A percentile compares a stretch with the other conserved stretches of the same genome.
Conservation (phyloP, 2,888 invertebrate genomes). For the Antheraea assamensis region DNA sequence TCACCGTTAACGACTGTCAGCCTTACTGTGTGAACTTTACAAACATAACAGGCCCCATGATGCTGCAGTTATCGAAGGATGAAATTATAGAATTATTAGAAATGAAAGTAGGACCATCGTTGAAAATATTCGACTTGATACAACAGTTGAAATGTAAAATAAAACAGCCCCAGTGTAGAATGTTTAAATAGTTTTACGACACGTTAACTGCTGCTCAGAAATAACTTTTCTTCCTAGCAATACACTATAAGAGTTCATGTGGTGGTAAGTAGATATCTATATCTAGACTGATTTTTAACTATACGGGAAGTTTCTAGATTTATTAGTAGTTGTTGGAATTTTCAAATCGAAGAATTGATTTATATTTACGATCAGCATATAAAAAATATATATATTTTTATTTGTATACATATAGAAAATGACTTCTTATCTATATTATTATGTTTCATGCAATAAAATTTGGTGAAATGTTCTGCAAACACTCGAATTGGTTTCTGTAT, state of each 20-base stretch:
- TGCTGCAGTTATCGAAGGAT: conserved; percentile 92
- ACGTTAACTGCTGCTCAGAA: conserved; percentile 12
- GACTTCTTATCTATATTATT: not conserved
- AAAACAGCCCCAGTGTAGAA: conserved; percentile 86
- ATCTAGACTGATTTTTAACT: not conserved
- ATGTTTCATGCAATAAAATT: too few relatives aligned
- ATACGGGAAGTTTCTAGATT: not conserved
- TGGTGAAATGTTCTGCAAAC: too few relatives aligned
- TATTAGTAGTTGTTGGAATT: not conserved
- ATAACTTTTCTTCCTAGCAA: not conserved
- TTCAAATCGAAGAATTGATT: not conserved
- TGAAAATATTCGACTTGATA: conserved; percentile 96
- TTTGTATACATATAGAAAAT: not conserved
- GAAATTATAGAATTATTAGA: conserved; percentile 94
- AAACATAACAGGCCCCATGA: conserved; percentile 89
- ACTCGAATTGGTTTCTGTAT: too few relatives aligned
- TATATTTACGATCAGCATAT: not conserved
- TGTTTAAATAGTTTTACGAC: conserved; percentile 53
- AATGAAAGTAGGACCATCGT: conserved; percentile 96
- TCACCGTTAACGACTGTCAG: conserved; percentile 92
- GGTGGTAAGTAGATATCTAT: not conserved
- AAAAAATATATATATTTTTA: not conserved
- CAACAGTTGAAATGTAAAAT: conserved; percentile 94
- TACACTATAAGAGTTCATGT: not conserved
- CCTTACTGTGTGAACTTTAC: conserved; percentile 86